Evolutionary conservation across 2,797 vertebrate species (phyloP).

Genomic region (Centropyge bicolor): DNA sequence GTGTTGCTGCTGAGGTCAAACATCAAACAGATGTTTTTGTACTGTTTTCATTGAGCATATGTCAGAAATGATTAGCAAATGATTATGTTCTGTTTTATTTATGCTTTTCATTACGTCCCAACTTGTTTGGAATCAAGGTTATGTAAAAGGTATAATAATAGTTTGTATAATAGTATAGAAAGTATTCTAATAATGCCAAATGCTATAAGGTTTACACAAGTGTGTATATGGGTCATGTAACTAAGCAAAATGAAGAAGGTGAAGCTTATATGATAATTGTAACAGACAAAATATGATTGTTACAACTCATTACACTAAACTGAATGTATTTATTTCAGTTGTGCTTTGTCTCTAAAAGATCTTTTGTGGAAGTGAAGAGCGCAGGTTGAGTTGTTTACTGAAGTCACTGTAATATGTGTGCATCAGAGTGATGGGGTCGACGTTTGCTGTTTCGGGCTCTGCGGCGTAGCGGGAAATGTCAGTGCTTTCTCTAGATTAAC

Average conservation of each 20-base stretch:
- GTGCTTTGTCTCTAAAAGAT: background rate
- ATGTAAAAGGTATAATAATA: background rate
- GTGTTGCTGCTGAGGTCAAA: too few relatives aligned
- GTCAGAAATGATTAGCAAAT: too few relatives aligned
- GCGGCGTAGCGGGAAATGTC: conserved; percentile 60
- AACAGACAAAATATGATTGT: background rate
- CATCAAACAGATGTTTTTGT: too few relatives aligned
- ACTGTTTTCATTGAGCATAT: too few relatives aligned
- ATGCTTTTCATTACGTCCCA: too few relatives aligned
- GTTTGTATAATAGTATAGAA: too few relatives aligned
- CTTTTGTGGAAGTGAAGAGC: conserved; percentile 2
- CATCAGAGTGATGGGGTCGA: conserved; percentile 42
- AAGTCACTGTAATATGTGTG: conserved; percentile 28
- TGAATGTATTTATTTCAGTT: background rate
- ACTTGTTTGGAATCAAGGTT: too few relatives aligned
- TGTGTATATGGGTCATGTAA: background rate
- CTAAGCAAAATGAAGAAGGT: background rate
- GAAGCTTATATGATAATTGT: background rate
- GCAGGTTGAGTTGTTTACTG: conserved; percentile 23
- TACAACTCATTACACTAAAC: background rate
- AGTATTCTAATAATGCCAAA: background rate
- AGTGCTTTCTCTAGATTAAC: conserved; percentile 67
- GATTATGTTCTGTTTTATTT: too few relatives aligned
- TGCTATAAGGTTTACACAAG: background rate
- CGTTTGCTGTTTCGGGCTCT: conserved; percentile 42